These are phyloP conservation scores for Molanna angustata DNA, from an alignment of 2,888 invertebrate genomes.

Conservation along the genomic window DNA sequence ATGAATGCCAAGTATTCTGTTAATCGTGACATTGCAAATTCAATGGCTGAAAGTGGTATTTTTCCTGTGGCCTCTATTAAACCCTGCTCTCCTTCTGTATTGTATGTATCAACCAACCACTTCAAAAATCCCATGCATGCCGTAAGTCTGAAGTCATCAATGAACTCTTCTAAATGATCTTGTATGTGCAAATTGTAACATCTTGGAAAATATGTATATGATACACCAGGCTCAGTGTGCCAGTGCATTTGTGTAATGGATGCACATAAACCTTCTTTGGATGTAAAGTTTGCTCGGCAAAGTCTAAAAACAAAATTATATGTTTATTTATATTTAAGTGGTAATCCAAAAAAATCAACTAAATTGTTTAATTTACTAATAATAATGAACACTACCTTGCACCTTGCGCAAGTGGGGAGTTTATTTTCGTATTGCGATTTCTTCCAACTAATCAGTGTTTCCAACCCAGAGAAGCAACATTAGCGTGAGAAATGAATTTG, in stretches of 20 bases:
- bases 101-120: slow-evolving; percentile 64
- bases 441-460: no score
- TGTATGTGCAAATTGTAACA: slow-evolving; percentile 81
- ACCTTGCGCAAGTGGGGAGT: no score
- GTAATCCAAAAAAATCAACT: no score
- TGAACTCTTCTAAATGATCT: slow-evolving; percentile 78
- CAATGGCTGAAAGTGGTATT: slow-evolving; percentile 72
- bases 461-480: no score
- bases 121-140: slow-evolving; percentile 83
- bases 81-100: slow-evolving; percentile 54
- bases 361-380: no score
- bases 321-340: no score
- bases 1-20: slow-evolving; percentile 72
- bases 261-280: slow-evolving; percentile 83
- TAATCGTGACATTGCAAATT: slow-evolving; percentile 78
- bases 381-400: no score
- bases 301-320: no score
- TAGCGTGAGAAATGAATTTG: no score
- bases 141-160: slow-evolving; percentile 87
- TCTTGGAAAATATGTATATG: slow-evolving; percentile 79
- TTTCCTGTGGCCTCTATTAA: slow-evolving; percentile 60
- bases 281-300: slow-evolving; percentile 84
- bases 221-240: slow-evolving; percentile 79
- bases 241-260: slow-evolving; percentile 81
- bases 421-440: no score